Evolutionary conservation across 2,888 invertebrate species (phyloP).

Genomic region (Ptychoptera contaminata): DNA sequence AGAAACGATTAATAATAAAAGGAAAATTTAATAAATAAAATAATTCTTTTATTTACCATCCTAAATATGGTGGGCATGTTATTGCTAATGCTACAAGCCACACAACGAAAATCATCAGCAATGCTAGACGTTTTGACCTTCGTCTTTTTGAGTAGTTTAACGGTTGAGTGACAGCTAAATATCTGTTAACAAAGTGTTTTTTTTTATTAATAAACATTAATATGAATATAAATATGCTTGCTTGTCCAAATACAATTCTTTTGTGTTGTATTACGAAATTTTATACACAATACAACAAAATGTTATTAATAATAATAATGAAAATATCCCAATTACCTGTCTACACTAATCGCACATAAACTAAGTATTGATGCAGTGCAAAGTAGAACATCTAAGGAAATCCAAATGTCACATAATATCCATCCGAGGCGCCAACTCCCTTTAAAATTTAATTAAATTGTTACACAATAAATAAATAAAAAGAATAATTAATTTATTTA

Average conservation of each 20-base stretch:
- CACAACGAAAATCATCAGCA: slow-evolving; percentile 74
- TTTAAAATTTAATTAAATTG: slow-evolving; percentile 23
- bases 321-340: slow-evolving; percentile 33
- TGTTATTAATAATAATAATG: neutral
- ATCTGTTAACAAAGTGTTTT: slow-evolving; percentile 31
- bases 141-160: slow-evolving; percentile 79
- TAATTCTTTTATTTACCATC: slow-evolving; percentile 48
- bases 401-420: slow-evolving; percentile 80
- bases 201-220: neutral
- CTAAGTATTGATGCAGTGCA: slow-evolving; percentile 90
- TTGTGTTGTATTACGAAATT: too few relatives aligned
- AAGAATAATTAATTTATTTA: neutral
- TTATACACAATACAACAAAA: neutral
- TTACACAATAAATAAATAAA: too few relatives aligned
- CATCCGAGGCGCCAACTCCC: slow-evolving; percentile 82
- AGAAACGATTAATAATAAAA: neutral
- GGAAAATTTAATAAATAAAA: neutral
- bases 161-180: slow-evolving; percentile 87
- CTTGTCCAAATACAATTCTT: neutral
- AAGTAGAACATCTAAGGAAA: slow-evolving; percentile 79
- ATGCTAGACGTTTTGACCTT: slow-evolving; percentile 68
- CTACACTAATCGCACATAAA: slow-evolving; percentile 81
- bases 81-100: slow-evolving; percentile 84
- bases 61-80: slow-evolving; percentile 86
- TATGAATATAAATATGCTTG: neutral